Evolutionary conservation across 1,140 invertebrate species (phyloP), one percentile per base, ranked within the genome.

Genomic region (Bombus impatiens): DNA sequence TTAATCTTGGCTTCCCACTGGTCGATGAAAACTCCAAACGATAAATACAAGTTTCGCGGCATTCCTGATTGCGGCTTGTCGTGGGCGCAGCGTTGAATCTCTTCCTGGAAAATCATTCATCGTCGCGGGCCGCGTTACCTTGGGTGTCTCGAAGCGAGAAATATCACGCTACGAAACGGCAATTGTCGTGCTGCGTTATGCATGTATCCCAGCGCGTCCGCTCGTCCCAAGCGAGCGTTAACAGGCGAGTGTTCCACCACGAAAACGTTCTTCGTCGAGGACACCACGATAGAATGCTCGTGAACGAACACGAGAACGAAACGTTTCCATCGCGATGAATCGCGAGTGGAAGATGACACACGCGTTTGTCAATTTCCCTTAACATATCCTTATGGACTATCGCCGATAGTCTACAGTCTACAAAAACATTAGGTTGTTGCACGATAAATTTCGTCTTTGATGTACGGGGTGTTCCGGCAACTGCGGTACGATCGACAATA

Each of bases 321-420:
- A 53, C 22, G 25, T 77, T 84, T 84, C 77, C 76, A 35, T 57
- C 40, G 28, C 77, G 57, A 62, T 84, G 71, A 62, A 88, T 78
- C 62, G 37, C 57, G 28, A 40, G 12, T 3, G 12, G 59, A 53
- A 76, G 72, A 70, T 67, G 59, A 76, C 44, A 84, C 53, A 67
- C 37, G 84, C 86, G 79, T 88, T 88, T 84, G 87, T 87, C 87
- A 90, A 84, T 88, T 87, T 86, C 89, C 83, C 87, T 40, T 18
- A 59, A 72, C 70, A 18, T 28, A 40, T 40, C 25, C 10, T 40
- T 22, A 32, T 10, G 32, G 32, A 37, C 67, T 32, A 67, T 67
- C 65, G n/a, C n/a, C 13, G 65, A 67, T 62, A 62, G 59, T 53
- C 47, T 22, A 22, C 47, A 1, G 28, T 62, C 59, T n/a, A 13